Conservation (phyloP, 2,888 invertebrate genomes). For the Meteorus colon region DNA sequence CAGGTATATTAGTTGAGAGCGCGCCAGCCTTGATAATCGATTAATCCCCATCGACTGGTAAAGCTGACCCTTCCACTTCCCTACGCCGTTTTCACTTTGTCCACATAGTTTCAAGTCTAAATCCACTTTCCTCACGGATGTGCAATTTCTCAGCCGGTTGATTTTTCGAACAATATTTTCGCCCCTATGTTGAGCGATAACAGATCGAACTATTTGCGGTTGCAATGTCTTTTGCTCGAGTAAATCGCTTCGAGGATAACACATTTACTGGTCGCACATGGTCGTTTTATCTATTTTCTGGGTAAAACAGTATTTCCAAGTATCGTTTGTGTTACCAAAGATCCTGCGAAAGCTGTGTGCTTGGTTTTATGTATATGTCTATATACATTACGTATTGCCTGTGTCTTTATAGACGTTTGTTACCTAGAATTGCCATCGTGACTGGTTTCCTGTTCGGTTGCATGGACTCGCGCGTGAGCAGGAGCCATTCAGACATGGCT, state of each 20-base stretch:
- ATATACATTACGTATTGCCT: constrained; percentile 14
- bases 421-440: constrained; percentile 24
- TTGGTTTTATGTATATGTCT: background rate
- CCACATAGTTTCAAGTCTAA: constrained; percentile 6
- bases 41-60: background rate
- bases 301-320: constrained; percentile 48
- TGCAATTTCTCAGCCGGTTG: constrained; percentile 45
- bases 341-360: background rate
- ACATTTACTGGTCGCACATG: constrained; percentile 32
- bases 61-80: constrained; percentile 10
- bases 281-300: constrained; percentile 46
- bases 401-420: constrained; percentile 16
- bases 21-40: background rate
- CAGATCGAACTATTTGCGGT: constrained; percentile 46
- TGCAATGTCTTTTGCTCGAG: constrained; percentile 6
- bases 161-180: constrained; percentile 49
- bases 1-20: background rate
- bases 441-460: constrained; percentile 17
- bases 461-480: constrained; percentile 21
- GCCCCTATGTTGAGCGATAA: constrained; percentile 43
- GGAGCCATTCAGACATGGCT: constrained; percentile 30
- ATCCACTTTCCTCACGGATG: constrained; percentile 16
- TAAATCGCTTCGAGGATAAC: constrained; percentile 22
- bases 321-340: constrained; percentile 8
- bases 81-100: constrained; percentile 4